Evolutionary conservation across 2,113 vertebrate species (phyloP), one percentile per base, ranked within the genome.

Genomic region (Empidonax traillii): DNA sequence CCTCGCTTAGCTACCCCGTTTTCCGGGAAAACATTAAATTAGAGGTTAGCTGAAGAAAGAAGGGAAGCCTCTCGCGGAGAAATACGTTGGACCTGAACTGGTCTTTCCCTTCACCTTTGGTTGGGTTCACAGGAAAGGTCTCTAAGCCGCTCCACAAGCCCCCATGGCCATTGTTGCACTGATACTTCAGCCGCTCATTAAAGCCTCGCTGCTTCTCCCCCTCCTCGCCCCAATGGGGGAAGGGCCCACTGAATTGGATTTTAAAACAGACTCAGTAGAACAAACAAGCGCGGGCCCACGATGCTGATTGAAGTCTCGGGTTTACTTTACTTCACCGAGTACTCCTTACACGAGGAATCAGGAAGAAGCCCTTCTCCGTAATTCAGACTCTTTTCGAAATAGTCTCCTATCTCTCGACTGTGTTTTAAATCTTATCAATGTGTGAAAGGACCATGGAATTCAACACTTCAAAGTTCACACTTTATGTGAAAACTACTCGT

Each of bases 381-480:
- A 71, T 62, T 20, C 12, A 12, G 39, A 52, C 22, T 24, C 23
- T 53, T 87, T 62, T 66, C 30, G 30, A 51, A 79, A 35, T 10
- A 69, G 24, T 53, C 66, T 14, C 4, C 47, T 41, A 6, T 68
- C 28, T 66, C 28, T 77, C 9, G 24, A 25, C 72, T 9, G 14
- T 53, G 30, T 66, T 93, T 83, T 77, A 85, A 74, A 85, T 31
- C 65, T 49, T 30, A 46, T 14, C 67, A 63, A 6, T 77, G 24
- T 37, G 52, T 0, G 5, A 77, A 91, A 71, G 15, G 22, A 68
- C 35, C 51, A 55, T 72, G 43, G 67, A 94, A 79, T 71, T 90
- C 72, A 83, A 37, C 63, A 76, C 72, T 91, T 95, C 79, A 56
- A 89, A 92, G 51, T 19, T 88, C 68, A 72, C 49, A 22, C 68